A percentile compares a stretch with the other conserved stretches of the same genome.
Conservation (phyloP, 2,113 vertebrate genomes). For the Hyperoodon ampullatus region DNA sequence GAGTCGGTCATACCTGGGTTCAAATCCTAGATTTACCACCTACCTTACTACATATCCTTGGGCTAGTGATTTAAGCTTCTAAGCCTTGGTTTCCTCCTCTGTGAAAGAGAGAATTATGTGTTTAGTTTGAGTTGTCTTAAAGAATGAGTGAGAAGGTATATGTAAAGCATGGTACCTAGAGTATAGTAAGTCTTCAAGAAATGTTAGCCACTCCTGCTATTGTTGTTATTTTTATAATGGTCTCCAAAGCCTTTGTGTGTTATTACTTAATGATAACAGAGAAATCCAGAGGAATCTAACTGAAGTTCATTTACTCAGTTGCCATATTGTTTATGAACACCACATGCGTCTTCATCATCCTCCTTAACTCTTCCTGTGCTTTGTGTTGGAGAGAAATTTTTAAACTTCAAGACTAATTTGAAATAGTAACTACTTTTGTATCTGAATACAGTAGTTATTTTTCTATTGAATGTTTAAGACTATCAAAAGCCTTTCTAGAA, state of each 20-base stretch:
- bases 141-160: neutral
- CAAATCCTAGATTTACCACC: neutral
- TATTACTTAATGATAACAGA: neutral
- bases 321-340: neutral
- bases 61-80: neutral
- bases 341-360: neutral
- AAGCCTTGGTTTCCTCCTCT: constrained; percentile 3
- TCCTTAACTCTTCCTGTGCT: neutral
- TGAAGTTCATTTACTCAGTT: neutral
- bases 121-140: neutral
- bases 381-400: constrained; percentile 24
- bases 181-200: constrained; percentile 8
- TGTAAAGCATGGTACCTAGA: neutral
- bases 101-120: neutral
- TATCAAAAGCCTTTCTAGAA: neutral
- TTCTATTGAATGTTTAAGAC: neutral
- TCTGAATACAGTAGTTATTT: neutral
- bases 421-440: neutral
- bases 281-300: neutral
- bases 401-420: neutral
- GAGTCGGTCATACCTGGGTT: neutral
- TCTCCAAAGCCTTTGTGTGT: neutral
- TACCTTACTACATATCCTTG: neutral
- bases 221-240: neutral
- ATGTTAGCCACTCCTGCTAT: neutral